Evolutionary conservation across 1,140 invertebrate species (phyloP).

Genomic region (Drosophila carrolli): DNA sequence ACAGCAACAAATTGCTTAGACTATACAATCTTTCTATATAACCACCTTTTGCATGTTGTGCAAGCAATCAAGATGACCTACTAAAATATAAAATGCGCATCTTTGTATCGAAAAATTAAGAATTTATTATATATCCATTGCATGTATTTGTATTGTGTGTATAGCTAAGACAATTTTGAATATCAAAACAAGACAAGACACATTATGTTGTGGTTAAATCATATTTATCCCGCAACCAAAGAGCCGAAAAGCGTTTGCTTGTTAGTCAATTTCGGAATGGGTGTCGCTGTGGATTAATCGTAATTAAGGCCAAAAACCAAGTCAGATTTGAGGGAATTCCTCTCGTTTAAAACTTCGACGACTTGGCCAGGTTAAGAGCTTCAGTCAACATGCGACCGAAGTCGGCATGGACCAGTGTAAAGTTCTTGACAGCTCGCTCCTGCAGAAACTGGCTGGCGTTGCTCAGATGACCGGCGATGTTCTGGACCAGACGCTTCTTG

Average conservation of each 20-base stretch:
- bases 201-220: slow-evolving; percentile 22
- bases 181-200: slow-evolving; percentile 51
- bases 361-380: slow-evolving; percentile 86
- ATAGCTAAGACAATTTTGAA: slow-evolving; percentile 41
- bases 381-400: slow-evolving; percentile 89
- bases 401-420: slow-evolving; percentile 88
- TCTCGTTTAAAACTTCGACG: slow-evolving; percentile 86
- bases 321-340: neutral
- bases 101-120: slow-evolving; percentile 35
- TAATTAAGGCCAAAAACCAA: slow-evolving; percentile 41
- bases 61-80: too few species aligned
- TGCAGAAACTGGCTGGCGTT: slow-evolving; percentile 94
- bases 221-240: slow-evolving; percentile 47
- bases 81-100: neutral
- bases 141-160: slow-evolving; percentile 39
- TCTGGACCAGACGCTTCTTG: slow-evolving; percentile 90
- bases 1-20: too few species aligned
- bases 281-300: slow-evolving; percentile 20
- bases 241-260: slow-evolving; percentile 34
- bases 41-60: too few species aligned
- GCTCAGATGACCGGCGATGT: slow-evolving; percentile 92
- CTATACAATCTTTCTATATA: too few species aligned
- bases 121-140: slow-evolving; percentile 38
- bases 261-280: slow-evolving; percentile 32
- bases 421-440: slow-evolving; percentile 92